Percentiles rank a stretch among this genome's conserved stretches.
Conservation (phyloP, 2,888 invertebrate species). For the Dusona sp. region DNA sequence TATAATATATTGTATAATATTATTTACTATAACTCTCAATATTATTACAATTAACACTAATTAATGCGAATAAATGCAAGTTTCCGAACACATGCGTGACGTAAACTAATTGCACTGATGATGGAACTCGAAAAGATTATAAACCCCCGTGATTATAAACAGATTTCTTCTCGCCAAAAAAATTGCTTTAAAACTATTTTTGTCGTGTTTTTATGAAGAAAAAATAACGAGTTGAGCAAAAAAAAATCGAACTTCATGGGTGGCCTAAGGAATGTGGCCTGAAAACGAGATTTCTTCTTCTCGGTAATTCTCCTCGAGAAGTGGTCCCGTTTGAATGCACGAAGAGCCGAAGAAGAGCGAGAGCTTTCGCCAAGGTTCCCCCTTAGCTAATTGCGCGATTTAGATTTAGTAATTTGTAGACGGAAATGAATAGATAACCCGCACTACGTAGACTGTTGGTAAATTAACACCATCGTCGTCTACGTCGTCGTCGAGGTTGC, state of each 20-base stretch:
- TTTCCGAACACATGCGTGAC: not conserved
- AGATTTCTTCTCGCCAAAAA: no score
- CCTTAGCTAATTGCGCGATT: conserved; percentile 77
- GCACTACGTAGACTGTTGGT: conserved; percentile 71
- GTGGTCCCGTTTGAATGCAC: not conserved
- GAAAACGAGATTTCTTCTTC: not conserved
- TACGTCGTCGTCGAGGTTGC: conserved; percentile 47
- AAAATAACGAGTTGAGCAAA: not conserved
- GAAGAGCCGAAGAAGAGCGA: no score
- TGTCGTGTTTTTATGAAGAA: not conserved
- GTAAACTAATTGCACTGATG: not conserved
- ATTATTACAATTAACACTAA: not conserved
- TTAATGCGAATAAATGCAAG: not conserved
- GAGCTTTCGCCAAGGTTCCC: not conserved
- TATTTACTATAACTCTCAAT: not conserved
- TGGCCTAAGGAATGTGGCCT: not conserved
- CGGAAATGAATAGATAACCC: conserved; percentile 82
- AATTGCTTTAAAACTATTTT: not conserved
- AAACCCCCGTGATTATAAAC: no score
- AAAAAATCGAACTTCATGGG: not conserved
- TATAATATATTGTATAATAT: not conserved
- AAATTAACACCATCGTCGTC: conserved; percentile 77
- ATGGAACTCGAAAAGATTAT: no score
- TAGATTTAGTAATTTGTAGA: conserved; percentile 82
- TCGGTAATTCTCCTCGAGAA: not conserved